Base-by-base conservation (phyloP, 2,888 invertebrate genomes). In the Nomada ferruginata region DNA sequence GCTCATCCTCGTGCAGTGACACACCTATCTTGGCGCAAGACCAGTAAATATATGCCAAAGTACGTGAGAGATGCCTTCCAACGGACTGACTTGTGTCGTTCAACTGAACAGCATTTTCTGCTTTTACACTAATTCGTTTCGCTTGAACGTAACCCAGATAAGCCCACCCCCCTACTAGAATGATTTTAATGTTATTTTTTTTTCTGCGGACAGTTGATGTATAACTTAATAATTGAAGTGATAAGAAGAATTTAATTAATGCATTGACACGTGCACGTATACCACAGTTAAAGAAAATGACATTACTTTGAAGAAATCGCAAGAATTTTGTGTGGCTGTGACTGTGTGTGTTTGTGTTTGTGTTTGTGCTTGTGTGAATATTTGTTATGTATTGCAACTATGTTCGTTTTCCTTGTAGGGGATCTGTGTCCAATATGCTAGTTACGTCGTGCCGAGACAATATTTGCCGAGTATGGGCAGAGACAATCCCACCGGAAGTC, bases 41-140 rank as follows among this genome's bases (percentile, higher is more conserved):
- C 99, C 68, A 99, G 99, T 95, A 99, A 99, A 95, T 99, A 99
- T 92, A 99, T 99, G 99, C 99, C 99, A 70, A 98, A 98, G 98
- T 98, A 94, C 94, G 95, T 93, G 80, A 50, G 26, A 29, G 20
- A 57, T 47, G 47, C 13, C 13, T 15, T 47, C 15, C 15, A 47
- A 15, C 13, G 3, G 47, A 47, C 47, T 29, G 18, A 42, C 1
- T 23, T 55, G 47, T 47, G 47, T 15, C 15, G 4, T 47, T 47
- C 47, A 11, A 47, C 13, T 15, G 15, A 15, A 47, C 13, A 47
- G 11, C 3, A 47, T 15, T 13, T 47, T 13, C 47, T 2, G 13
- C 7, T 36, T 36, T 36, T 36, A 36, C 7, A 36, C 7, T 36
- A 7, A 36, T 36, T 36, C 7, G 36, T 36, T 36, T 36, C 5